Conservation (phyloP, 2,888 invertebrate species). For the Muscina levida region DNA sequence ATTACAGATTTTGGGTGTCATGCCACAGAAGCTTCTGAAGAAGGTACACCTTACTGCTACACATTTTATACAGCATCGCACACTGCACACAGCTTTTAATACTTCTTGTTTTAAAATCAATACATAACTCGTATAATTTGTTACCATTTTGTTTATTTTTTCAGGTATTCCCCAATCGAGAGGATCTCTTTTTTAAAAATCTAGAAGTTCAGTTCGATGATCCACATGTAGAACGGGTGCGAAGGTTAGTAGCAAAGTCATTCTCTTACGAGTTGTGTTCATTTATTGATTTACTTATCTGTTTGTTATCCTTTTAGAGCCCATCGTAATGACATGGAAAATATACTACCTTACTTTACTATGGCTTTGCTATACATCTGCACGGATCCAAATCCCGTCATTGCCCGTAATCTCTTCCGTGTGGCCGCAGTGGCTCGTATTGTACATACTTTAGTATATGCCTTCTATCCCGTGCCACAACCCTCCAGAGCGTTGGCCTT, state of each 20-base stretch:
- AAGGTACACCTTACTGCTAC: slow-evolving; percentile 70
- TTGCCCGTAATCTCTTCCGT: slow-evolving; percentile 82
- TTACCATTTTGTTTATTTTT: slow-evolving; percentile 55
- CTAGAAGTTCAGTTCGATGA: slow-evolving; percentile 79
- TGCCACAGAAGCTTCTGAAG: slow-evolving; percentile 70
- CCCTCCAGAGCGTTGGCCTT: slow-evolving; percentile 81
- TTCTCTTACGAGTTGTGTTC: not conserved
- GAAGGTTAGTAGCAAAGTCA: slow-evolving; percentile 58
- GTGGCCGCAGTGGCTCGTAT: slow-evolving; percentile 81
- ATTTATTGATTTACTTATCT: not conserved
- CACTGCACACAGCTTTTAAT: not conserved
- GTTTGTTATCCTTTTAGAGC: slow-evolving; percentile 80
- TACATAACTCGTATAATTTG: not conserved
- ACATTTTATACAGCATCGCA: not conserved
- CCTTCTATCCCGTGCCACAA: slow-evolving; percentile 83
- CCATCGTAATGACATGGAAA: slow-evolving; percentile 86
- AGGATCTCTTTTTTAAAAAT: slow-evolving; percentile 80
- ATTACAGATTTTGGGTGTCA: slow-evolving; percentile 72
- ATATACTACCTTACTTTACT: slow-evolving; percentile 83
- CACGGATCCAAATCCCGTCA: slow-evolving; percentile 81
- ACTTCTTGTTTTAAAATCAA: not conserved
- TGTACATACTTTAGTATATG: slow-evolving; percentile 84
- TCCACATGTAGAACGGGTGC: slow-evolving; percentile 71
- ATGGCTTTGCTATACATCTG: slow-evolving; percentile 82
- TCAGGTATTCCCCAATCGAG: slow-evolving; percentile 82